A percentile compares a stretch with the other conserved stretches of the same genome.
Conservation (phyloP, 2,797 vertebrate genomes). For the Myotis daubentonii region DNA sequence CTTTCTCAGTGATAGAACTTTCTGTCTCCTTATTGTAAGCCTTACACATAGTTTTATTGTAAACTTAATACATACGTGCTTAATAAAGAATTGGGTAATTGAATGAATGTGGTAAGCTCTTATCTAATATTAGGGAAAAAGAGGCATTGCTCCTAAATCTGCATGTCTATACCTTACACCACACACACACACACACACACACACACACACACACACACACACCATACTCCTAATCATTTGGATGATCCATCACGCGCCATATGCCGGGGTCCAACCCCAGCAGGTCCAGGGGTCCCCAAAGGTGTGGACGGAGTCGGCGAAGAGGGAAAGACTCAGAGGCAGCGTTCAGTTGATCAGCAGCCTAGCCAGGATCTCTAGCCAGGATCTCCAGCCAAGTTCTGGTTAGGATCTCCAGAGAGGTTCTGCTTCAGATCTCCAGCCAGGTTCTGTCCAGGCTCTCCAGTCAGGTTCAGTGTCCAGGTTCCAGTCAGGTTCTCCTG, state of each 20-base stretch:
- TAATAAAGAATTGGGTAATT: slow-evolving; percentile 13
- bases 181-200: background rate
- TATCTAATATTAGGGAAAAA: background rate
- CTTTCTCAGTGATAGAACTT: background rate
- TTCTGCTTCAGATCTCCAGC: too few relatives aligned
- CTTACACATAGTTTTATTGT: background rate
- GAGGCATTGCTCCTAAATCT: background rate
- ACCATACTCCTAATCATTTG: background rate
- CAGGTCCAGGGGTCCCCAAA: too few relatives aligned
- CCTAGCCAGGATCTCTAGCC: too few relatives aligned
- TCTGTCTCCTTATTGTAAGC: slow-evolving; percentile 29
- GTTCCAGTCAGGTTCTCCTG: too few relatives aligned
- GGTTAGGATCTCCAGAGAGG: too few relatives aligned
- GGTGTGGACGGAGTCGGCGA: too few relatives aligned
- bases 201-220: background rate
- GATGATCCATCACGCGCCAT: background rate
- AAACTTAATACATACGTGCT: background rate
- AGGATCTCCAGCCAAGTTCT: too few relatives aligned
- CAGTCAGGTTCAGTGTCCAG: too few relatives aligned
- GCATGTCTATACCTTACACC: background rate
- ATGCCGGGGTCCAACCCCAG: too few relatives aligned
- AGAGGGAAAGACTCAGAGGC: too few relatives aligned
- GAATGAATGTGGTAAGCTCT: slow-evolving; percentile 32
- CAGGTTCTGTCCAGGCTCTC: too few relatives aligned
- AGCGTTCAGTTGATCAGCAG: too few relatives aligned